phyloP scores from a whole-genome alignment of 2,113 vertebrate species.

The Kobus ellipsiprymnus region DNA sequence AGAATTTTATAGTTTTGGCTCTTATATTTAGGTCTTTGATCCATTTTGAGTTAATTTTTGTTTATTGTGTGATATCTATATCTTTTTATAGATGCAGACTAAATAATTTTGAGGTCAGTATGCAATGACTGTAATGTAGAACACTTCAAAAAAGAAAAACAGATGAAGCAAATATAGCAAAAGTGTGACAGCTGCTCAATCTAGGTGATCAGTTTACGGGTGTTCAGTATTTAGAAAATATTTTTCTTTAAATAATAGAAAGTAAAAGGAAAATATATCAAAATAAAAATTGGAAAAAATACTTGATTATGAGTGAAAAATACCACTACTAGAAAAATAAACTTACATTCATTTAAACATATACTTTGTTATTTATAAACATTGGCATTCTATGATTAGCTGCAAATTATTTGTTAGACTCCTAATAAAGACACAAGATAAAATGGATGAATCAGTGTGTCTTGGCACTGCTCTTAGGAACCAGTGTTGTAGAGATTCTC shows the following conservation, averaged over 20 bases:
- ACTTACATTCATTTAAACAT: neutral
- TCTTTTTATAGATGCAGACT: neutral
- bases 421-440: neutral
- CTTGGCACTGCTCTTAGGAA: neutral
- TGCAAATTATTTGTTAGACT: neutral
- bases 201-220: neutral
- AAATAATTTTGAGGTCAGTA: neutral
- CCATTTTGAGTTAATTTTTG: neutral
- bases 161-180: neutral
- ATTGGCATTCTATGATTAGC: neutral
- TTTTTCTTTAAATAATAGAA: neutral
- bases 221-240: neutral
- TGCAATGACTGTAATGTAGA: neutral
- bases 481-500: neutral
- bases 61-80: neutral
- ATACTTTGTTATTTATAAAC: neutral
- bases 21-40: neutral
- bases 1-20: neutral
- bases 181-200: neutral
- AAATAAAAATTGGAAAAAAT: constrained; percentile 22
- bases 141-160: neutral
- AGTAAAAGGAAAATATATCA: neutral
- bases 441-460: neutral
- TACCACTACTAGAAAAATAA: neutral
- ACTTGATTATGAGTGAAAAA: neutral